A percentile compares a stretch with the other conserved stretches of the same genome.
These are phyloP conservation scores for Achroia grisella DNA, from an alignment of 1,140 invertebrate genomes.

Conservation along the genomic window DNA sequence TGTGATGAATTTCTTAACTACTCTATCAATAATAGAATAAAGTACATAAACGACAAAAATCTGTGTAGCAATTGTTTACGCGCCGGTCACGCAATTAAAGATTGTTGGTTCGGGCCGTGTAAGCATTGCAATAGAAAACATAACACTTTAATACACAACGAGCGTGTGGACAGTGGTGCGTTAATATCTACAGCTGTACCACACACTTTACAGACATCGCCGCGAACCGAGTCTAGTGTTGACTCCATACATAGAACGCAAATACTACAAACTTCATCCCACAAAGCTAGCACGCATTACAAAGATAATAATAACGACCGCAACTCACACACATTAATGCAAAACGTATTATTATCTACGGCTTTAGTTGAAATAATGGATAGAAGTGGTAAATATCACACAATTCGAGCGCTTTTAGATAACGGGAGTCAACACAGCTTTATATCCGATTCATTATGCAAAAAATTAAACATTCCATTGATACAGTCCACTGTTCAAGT, in stretches of 20 bases:
- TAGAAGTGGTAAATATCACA: constrained; percentile 6
- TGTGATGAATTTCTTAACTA: constrained; percentile 6
- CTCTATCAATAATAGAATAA: neutral
- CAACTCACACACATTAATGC: neutral
- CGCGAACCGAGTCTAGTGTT: neutral
- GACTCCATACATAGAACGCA: neutral
- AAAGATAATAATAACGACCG: too few relatives aligned
- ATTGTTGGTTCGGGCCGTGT: constrained; percentile 14
- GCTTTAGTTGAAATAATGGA: constrained; percentile 2
- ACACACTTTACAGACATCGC: neutral
- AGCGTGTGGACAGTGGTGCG: too few relatives aligned
- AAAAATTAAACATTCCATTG: constrained; percentile 15
- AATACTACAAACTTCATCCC: too few relatives aligned
- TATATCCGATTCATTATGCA: constrained; percentile 11
- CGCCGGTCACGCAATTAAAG: constrained; percentile 4
- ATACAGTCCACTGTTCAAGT: constrained; percentile 26
- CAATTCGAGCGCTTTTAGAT: too few relatives aligned
- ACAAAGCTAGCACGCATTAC: too few relatives aligned
- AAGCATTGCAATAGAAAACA: constrained; percentile 16
- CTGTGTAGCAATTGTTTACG: constrained; percentile 17
- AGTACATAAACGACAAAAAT: constrained; percentile 6
- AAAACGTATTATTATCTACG: neutral
- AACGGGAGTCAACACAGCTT: constrained; percentile 21
- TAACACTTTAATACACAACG: constrained; percentile 14
- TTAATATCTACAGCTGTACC: too few relatives aligned